Base-by-base conservation (phyloP, 2,888 invertebrate genomes). In the Cyrtodaria siliqua region DNA sequence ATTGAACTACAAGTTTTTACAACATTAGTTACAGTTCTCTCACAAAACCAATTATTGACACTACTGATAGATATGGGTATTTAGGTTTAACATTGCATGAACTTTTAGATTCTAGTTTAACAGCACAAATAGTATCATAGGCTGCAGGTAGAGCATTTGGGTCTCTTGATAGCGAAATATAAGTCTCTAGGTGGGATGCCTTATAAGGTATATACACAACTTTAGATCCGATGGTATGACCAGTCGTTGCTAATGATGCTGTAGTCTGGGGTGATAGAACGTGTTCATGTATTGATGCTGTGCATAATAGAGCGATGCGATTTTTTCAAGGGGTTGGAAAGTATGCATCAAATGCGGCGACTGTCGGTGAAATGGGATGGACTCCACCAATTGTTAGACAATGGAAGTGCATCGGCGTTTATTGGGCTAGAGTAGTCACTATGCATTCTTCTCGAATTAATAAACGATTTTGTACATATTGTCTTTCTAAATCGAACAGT, bases 91-190 rank as follows among this genome's bases (percentile, higher is more conserved):
- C 47, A 12, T 29, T 56, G 20, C 47, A 44, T 8, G 66, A 66
- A 18, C 42, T 29, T 23, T 23, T 56, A 9, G 49, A 57, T 29
- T 56, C 47, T 40, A 24, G n/a, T 26, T 29, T 33, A 16, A 59
- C 49, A 53, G 44, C 64, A 24, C 44, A 64, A 44, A 23, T 26
- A n/a, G 55, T 55, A n/a, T 38, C 53, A 42, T 29, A 55, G 26
- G 29, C 53, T 55, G 55, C 64, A 1, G 55, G 64, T 55, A 20
- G 64, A n/a, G 64, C 64, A 6, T 42, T 64, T n/a, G n/a, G 44
- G 42, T 2, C 26, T 64, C 20, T 18, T 62, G 1, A 64, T 55
- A 42, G 38, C 20, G 14, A 64, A 64, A 26, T 64, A 26, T 53
- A 64, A 64, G 26, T 3, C 24, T 18, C 18, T 1, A 18, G 55